Evolutionary conservation across 2,797 vertebrate genomes (phyloP), one percentile per base, ranked within the genome.

Genomic region (Amblyopsis hoosieri): DNA sequence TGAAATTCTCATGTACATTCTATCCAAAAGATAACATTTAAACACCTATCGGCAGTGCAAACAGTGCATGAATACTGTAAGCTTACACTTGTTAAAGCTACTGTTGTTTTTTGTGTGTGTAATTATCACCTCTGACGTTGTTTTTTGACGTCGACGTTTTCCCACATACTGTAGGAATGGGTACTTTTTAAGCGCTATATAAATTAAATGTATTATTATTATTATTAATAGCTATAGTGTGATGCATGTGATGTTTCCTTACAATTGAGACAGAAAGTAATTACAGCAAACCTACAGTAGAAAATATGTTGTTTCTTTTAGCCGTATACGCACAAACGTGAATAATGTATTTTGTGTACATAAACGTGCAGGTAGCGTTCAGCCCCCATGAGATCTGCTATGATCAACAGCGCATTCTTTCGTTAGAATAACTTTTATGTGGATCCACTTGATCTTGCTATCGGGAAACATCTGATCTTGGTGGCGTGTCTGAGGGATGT

Each of bases 11-110:
- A 1, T 37, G 61, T 52, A 2, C 45, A 71, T 89, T 77, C 85
- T 86, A 83, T 80, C 72, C 13, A 33, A n/a, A 49, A 57, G 79
- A 87, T 84, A 83, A 84, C 78, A 83, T 83, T 78, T 70, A 75
- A 64, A 71, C 57, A 64, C 66, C 54, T 74, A 82, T 87, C 80
- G 74, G 52, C 31, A 71, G 54, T 37, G 63, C 76, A 87, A 85
- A 80, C 69, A 80, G 55, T 57, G 48, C 54, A 72, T 53, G 54
- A 60, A 56, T 37, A 61, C 31, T 69, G 56, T 66, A 55, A 75
- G 68, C 78, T 75, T 78, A 45, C 19, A 33, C 53, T 73, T 77
- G 64, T 66, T 75, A 48, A 65, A 14, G n/a, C 7, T 37, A 37
- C 45, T 3, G 13, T 63, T 63, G 49, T 69, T 73, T 65, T 37